A percentile compares a stretch with the other conserved stretches of the same genome.
Conservation (phyloP, 2,797 vertebrate species). For the Podarcis siculus region DNA sequence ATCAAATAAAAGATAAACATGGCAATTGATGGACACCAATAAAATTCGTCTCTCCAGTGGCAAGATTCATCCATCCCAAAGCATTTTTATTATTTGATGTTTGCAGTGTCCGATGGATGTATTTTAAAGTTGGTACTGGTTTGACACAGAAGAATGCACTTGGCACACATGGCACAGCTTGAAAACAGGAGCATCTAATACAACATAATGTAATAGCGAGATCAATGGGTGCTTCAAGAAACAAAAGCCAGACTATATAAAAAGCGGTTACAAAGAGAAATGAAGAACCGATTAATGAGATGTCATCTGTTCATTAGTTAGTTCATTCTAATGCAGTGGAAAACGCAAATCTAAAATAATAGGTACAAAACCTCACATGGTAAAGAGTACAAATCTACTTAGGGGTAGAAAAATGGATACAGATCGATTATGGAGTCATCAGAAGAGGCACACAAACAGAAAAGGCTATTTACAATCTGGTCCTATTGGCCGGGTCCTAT, state of each 20-base stretch:
- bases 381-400: neutral
- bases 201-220: neutral
- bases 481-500: neutral
- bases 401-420: neutral
- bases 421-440: neutral
- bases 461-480: neutral
- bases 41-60: neutral
- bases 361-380: neutral
- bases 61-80: neutral
- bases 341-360: constrained; percentile 14
- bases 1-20: constrained; percentile 1
- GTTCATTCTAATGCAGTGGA: neutral
- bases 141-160: neutral
- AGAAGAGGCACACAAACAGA: neutral
- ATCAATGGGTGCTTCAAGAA: constrained; percentile 1
- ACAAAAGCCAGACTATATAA: constrained; percentile 12
- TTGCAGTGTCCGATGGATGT: neutral
- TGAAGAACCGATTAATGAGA: neutral
- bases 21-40: constrained; percentile 19
- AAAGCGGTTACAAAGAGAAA: neutral
- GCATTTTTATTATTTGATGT: neutral
- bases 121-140: neutral
- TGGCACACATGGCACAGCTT: neutral
- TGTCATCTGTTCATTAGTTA: neutral
- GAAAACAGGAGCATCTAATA: neutral